Conservation (phyloP, 1,140 invertebrate species). For the Zaprionus capensis region DNA sequence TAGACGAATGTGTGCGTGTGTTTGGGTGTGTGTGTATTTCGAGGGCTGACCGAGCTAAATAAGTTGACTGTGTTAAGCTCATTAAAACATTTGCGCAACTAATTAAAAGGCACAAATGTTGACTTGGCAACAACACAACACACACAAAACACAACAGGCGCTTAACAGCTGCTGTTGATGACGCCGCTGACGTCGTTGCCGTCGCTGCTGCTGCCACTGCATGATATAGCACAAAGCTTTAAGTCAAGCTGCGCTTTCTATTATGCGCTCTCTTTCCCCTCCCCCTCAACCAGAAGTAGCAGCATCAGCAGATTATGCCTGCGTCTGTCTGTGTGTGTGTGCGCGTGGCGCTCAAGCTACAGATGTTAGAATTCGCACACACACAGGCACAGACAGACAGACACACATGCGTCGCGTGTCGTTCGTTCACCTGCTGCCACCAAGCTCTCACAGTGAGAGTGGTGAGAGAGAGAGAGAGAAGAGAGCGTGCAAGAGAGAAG, state of each 20-base stretch:
- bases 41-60: conserved; percentile 13
- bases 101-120: conserved; percentile 31
- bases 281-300: neutral
- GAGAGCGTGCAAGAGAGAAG: neutral
- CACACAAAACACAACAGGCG: conserved; percentile 17
- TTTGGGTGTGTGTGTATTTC: conserved; percentile 6
- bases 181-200: neutral
- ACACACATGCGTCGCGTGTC: conserved; percentile 43
- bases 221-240: conserved; percentile 38
- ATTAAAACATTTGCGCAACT: conserved; percentile 37
- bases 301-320: neutral
- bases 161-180: conserved; percentile 30
- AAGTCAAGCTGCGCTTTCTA: conserved; percentile 41
- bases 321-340: conserved; percentile 22
- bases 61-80: conserved; percentile 31
- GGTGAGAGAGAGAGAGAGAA: neutral
- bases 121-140: conserved; percentile 31
- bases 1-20: conserved; percentile 9
- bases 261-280: neutral
- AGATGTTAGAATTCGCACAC: conserved; percentile 33
- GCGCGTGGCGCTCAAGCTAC: conserved; percentile 47
- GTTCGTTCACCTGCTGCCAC: conserved; percentile 54
- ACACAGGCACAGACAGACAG: conserved; percentile 14
- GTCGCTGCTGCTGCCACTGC: neutral
- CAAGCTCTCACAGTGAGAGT: conserved; percentile 2